Evolutionary conservation across 2,113 vertebrate genomes (phyloP).

Genomic region (Microtus montanus): DNA sequence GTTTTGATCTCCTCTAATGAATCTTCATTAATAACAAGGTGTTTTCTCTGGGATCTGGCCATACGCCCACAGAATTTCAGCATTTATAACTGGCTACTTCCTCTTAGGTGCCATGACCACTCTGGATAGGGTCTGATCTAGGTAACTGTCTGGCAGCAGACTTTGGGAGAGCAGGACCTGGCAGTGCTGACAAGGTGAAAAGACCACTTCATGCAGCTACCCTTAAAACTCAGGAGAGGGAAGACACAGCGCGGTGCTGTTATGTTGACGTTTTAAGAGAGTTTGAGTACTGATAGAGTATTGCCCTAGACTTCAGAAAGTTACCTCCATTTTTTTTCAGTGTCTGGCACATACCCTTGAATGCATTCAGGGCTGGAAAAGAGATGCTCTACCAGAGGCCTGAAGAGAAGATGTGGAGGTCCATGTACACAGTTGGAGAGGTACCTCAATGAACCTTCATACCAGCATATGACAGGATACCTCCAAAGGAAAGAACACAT

Average conservation of each 20-base stretch:
- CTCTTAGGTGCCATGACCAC: neutral
- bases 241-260: slow-evolving; percentile 69
- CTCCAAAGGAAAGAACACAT: neutral
- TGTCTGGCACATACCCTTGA: neutral
- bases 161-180: slow-evolving; percentile 53
- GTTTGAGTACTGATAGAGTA: slow-evolving; percentile 58
- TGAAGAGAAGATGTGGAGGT: neutral
- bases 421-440: neutral
- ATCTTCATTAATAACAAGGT: slow-evolving; percentile 5
- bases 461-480: neutral
- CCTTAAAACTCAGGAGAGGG: slow-evolving; percentile 77
- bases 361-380: neutral
- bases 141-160: slow-evolving; percentile 66
- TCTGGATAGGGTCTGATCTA: neutral
- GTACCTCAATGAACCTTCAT: neutral
- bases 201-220: slow-evolving; percentile 81
- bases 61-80: neutral
- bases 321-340: slow-evolving; percentile 10
- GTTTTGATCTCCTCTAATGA: neutral
- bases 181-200: slow-evolving; percentile 79
- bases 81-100: neutral
- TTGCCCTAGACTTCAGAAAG: slow-evolving; percentile 59
- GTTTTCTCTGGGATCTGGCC: neutral
- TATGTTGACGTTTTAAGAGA: neutral
- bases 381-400: neutral